Evolutionary conservation across 2,888 invertebrate species (phyloP).

Genomic region (Tubulanus polymorphus): DNA sequence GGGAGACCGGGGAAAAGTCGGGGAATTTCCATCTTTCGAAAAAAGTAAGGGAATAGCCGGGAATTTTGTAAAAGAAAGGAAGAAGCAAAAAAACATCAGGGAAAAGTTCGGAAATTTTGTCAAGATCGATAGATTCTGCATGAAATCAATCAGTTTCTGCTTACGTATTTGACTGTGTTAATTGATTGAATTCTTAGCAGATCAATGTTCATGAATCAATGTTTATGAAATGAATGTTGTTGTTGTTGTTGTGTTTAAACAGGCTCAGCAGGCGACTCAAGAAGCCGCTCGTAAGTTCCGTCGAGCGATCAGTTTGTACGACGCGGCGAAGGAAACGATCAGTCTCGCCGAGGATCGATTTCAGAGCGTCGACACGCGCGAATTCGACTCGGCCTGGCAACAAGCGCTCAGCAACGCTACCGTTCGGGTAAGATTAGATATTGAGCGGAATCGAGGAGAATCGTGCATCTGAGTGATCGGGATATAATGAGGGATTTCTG

Average conservation of each 20-base stretch:
- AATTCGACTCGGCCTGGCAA: slow-evolving; percentile 95
- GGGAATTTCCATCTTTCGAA: too few relatives aligned
- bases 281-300: slow-evolving; percentile 86
- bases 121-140: not conserved
- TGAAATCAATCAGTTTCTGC: too few relatives aligned
- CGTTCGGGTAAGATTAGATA: slow-evolving; percentile 66
- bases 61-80: not conserved
- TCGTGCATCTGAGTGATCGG: too few relatives aligned
- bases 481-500: too few relatives aligned
- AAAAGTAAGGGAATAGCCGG: not conserved
- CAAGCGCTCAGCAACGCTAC: slow-evolving; percentile 95
- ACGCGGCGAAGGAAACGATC: slow-evolving; percentile 90
- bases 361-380: slow-evolving; percentile 68
- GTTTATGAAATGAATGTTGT: too few relatives aligned
- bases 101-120: not conserved
- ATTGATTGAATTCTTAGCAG: too few relatives aligned
- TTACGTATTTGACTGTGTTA: too few relatives aligned
- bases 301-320: slow-evolving; percentile 84
- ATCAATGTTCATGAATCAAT: not conserved
- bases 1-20: too few relatives aligned
- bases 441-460: too few relatives aligned
- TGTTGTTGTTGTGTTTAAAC: too few relatives aligned
- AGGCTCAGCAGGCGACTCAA: slow-evolving; percentile 81
- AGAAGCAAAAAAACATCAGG: too few relatives aligned
- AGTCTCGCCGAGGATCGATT: slow-evolving; percentile 82